Percentiles rank a stretch among this genome's conserved stretches.
phyloP scores from a whole-genome alignment of 2,113 vertebrate genomes.

The Natator depressus region DNA sequence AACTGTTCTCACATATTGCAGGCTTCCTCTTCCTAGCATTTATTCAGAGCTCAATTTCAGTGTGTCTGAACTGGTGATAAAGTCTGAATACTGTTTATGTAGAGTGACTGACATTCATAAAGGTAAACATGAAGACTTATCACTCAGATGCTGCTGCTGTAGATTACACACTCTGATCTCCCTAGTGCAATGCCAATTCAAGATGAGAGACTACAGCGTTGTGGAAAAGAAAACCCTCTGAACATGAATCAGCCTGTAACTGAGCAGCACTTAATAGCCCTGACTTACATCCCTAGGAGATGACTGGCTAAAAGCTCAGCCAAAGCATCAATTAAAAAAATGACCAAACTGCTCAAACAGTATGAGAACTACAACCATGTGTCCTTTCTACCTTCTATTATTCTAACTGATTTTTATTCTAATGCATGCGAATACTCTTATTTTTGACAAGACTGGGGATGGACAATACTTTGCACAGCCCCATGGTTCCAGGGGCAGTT shows the following conservation, averaged over 20 bases:
- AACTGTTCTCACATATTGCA: neutral
- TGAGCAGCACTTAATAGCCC: neutral
- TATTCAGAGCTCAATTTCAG: neutral
- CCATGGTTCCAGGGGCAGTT: neutral
- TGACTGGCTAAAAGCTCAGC: no score
- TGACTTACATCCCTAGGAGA: neutral
- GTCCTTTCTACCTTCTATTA: neutral
- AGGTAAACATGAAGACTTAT: conserved; percentile 39
- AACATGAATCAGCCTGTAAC: neutral
- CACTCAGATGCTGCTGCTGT: neutral
- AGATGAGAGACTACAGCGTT: conserved; percentile 8
- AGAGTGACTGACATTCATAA: neutral
- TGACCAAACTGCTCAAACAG: neutral
- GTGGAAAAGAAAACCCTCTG: neutral
- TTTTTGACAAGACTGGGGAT: neutral
- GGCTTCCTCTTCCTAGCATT: neutral
- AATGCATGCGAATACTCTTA: neutral
- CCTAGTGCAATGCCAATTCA: neutral
- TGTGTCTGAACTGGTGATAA: conserved; percentile 20
- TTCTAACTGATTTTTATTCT: neutral
- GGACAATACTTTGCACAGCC: neutral
- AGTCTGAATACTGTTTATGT: neutral
- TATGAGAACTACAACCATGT: neutral
- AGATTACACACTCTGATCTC: neutral
- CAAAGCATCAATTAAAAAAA: neutral